Evolutionary conservation across 2,113 vertebrate species (phyloP).

Genomic region (Cyanistes caeruleus): DNA sequence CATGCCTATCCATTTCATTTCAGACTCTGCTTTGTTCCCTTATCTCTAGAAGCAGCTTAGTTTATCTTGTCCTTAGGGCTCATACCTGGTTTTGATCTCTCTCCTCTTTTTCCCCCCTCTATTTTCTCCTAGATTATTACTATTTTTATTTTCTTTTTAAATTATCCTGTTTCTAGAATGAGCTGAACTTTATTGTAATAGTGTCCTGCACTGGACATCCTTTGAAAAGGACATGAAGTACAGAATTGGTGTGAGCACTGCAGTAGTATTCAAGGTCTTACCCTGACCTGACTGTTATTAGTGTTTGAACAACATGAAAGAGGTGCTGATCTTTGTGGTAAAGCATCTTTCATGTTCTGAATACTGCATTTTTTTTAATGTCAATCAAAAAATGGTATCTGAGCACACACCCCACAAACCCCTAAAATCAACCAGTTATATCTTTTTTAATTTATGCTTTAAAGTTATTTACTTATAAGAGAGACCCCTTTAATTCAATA

Average conservation of each 20-base stretch:
- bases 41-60: background rate
- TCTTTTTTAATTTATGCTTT: background rate
- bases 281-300: background rate
- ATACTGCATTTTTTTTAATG: background rate
- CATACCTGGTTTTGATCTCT: background rate
- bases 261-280: background rate
- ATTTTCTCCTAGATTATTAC: background rate
- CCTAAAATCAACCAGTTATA: background rate
- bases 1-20: background rate
- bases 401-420: background rate
- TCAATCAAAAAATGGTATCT: background rate
- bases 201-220: background rate
- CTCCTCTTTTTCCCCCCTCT: background rate
- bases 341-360: background rate
- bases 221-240: background rate
- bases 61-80: background rate
- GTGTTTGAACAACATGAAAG: background rate
- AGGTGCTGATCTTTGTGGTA: background rate
- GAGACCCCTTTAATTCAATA: background rate
- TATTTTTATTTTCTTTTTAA: background rate
- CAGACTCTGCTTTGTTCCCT: background rate
- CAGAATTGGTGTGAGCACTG: fast-evolving
- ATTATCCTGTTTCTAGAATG: background rate
- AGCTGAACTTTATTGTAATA: background rate
- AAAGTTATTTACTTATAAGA: background rate